These are phyloP conservation scores for Prorops nasuta DNA, from an alignment of 1,140 invertebrate species.

Conservation along the genomic window DNA sequence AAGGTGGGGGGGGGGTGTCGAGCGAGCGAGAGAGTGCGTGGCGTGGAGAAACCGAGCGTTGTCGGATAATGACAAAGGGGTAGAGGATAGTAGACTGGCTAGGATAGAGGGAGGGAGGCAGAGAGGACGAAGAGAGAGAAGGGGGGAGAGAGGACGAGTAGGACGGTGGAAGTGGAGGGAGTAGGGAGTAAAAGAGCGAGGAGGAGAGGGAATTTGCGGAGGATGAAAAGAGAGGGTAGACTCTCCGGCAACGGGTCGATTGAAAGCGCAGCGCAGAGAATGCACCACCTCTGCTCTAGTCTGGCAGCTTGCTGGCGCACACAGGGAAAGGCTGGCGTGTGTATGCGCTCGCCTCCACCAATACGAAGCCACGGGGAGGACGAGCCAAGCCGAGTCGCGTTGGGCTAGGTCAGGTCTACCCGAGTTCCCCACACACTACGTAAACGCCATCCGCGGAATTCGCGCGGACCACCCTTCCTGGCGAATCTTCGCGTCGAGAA, in stretches of 20 bases:
- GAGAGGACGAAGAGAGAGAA: conserved; percentile 5
- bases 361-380: conserved; percentile 33
- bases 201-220: conserved; percentile 5
- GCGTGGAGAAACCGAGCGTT: neutral
- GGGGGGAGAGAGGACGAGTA: conserved; percentile 22
- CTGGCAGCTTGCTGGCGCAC: conserved; percentile 43
- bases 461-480: no score
- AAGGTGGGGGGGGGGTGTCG: neutral
- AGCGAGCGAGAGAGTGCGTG: neutral
- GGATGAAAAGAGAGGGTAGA: neutral
- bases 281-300: conserved; percentile 49
- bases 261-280: conserved; percentile 55
- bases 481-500: no score
- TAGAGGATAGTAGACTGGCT: neutral
- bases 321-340: conserved; percentile 20
- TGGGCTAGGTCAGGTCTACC: conserved; percentile 57
- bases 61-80: neutral
- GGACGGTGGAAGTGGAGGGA: conserved; percentile 24
- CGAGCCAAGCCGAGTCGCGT: conserved; percentile 50
- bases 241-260: conserved; percentile 47
- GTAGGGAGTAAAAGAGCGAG: conserved; percentile 30
- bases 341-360: conserved; percentile 26
- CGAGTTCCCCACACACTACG: conserved; percentile 41
- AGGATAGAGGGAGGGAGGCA: neutral
- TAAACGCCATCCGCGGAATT: no score